Percentiles rank a stretch among this genome's conserved stretches.
Conservation (phyloP, 64 coral and sea anemone species). For the Hydrozoanthus tunicans region DNA sequence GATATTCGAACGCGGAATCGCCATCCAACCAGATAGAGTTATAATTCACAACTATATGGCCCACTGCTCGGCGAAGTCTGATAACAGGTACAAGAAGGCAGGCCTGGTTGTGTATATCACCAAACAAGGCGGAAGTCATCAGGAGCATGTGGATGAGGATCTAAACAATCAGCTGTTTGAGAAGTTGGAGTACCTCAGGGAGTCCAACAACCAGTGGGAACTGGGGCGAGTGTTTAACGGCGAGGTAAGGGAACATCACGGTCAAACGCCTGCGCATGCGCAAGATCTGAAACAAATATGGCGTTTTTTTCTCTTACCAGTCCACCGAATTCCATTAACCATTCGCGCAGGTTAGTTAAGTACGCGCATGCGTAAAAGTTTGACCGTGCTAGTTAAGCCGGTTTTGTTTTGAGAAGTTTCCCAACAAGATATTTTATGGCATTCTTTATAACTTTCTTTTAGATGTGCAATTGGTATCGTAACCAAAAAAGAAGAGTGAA, state of each 20-base stretch:
- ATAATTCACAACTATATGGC: slow-evolving; percentile 13
- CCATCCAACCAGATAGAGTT: neutral
- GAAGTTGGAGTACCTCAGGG: neutral
- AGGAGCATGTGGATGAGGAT: neutral
- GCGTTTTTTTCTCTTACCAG: too few species aligned
- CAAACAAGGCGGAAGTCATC: slow-evolving; percentile 3
- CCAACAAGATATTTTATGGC: too few species aligned
- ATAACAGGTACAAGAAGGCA: slow-evolving; percentile 28
- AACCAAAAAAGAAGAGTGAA: too few species aligned
- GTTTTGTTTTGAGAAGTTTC: too few species aligned
- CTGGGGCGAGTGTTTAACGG: slow-evolving; percentile 26
- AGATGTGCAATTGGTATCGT: too few species aligned
- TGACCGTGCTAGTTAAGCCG: too few species aligned
- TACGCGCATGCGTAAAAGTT: too few species aligned
- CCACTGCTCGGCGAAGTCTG: neutral
- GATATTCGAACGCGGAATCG: neutral
- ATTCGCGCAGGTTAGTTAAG: too few species aligned
- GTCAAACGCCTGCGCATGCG: neutral
- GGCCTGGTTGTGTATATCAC: slow-evolving; percentile 9
- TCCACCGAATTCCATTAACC: too few species aligned
- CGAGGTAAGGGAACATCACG: neutral
- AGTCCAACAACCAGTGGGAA: slow-evolving; percentile 40
- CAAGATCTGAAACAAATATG: neutral
- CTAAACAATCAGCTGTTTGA: neutral
- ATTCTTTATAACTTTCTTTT: too few species aligned